phyloP scores from a whole-genome alignment of 92 coral and sea anemone species.

The Pocillopora grandis region DNA sequence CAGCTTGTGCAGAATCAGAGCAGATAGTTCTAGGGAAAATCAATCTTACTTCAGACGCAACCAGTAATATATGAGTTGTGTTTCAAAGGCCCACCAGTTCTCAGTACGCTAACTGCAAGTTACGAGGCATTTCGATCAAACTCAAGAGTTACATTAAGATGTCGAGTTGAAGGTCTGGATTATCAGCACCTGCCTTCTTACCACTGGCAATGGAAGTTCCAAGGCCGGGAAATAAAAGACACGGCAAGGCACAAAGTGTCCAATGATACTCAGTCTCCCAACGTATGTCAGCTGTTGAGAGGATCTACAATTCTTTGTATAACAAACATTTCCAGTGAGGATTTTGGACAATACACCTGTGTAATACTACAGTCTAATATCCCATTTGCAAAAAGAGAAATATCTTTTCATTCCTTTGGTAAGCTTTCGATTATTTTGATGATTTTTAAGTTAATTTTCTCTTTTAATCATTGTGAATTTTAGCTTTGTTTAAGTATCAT shows the following conservation, averaged over 20 bases:
- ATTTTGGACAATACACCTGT: constrained; percentile 14
- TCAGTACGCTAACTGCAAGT: background rate
- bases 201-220: constrained; percentile 9
- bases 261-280: background rate
- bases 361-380: background rate
- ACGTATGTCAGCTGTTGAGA: constrained; percentile 2
- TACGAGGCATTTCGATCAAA: background rate
- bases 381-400: background rate
- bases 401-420: constrained; percentile 1
- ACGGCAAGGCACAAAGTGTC: background rate
- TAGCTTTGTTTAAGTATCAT: too few relatives aligned
- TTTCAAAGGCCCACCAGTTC: constrained; percentile 13
- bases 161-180: constrained; percentile 5
- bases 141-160: background rate
- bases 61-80: background rate
- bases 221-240: background rate
- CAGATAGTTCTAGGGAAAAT: too few relatives aligned
- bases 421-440: background rate
- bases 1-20: too few relatives aligned
- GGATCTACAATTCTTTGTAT: background rate
- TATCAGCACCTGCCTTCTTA: background rate
- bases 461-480: background rate
- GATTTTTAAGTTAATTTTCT: background rate
- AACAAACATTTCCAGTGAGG: background rate
- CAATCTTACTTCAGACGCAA: background rate